Base-by-base conservation (phyloP, 2,888 invertebrate genomes). In the Tenthredo mesomela region DNA sequence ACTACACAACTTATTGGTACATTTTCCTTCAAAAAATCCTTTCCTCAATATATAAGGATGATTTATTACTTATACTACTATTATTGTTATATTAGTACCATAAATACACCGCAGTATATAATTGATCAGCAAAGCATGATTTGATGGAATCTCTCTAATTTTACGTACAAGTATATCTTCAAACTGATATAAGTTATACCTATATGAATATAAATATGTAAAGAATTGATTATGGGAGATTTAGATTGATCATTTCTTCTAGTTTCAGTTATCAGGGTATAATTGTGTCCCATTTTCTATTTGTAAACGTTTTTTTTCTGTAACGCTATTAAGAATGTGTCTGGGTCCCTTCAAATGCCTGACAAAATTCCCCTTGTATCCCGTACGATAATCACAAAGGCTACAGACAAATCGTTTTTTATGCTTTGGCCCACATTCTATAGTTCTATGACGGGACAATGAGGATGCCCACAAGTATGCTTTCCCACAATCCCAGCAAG, bases 401-500 rank as follows among this genome's bases (percentile, higher is more conserved):
- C 58, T 61, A 54, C 88, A 88, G 5, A 86, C 86, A 80, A 84
- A 88, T 54, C 65, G 84, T 40, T 73, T 87, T 50, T 86, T 87
- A 67, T 86, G 85, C 50, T 71, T 88, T 0, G 88, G 86, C 54
- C 87, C 87, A 70, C 87, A 88, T 15, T 86, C 86, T 75, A 87
- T 86, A n/a, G 85, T 82, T 5, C 87, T 85, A 84, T 88, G 88
- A 50, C 88, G 86, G 21, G 87, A 88, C 29, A 88, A 84, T 10
- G 88, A 88, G 2, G 87, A 87, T 9, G 86, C 86, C 87, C 87
- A 87, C n/a, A 84, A 84, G 65, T 88, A 88, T 7, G 77, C n/a
- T 82, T 84, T 87, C 10, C 86, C 87, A 29, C 88, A 88, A 43
- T 87, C 87, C 87, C 87, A 85, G 37, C 88, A 88, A 7, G 82